Conservation (phyloP, 2,113 vertebrate species). For the Rafetus swinhoei region DNA sequence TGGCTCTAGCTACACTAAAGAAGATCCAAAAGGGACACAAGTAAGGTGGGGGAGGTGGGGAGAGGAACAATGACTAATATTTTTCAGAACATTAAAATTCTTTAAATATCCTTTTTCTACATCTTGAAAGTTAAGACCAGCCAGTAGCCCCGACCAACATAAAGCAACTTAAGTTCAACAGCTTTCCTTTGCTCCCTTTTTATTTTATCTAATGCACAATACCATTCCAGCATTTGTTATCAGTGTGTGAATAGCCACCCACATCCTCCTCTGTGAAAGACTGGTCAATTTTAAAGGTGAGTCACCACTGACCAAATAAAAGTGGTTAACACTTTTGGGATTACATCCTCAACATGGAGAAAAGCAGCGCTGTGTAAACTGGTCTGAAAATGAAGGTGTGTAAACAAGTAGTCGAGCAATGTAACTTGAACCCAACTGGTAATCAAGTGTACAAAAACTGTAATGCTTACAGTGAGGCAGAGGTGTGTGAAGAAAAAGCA, state of each 20-base stretch:
- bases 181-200: neutral
- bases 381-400: neutral
- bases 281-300: neutral
- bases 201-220: neutral
- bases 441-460: neutral
- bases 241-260: neutral
- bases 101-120: neutral
- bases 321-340: neutral
- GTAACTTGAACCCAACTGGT: neutral
- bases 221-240: neutral
- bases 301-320: neutral
- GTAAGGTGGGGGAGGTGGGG: rapidly evolving
- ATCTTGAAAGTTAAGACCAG: neutral
- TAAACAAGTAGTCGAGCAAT: rapidly evolving
- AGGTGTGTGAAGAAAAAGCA: neutral
- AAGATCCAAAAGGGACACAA: neutral
- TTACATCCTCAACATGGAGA: neutral
- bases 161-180: neutral
- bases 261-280: neutral
- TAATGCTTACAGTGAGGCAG: neutral
- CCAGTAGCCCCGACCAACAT: neutral
- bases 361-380: neutral
- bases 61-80: neutral
- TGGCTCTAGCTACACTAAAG: neutral
- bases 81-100: neutral